phyloP scores from a whole-genome alignment of 2,797 vertebrate species.

The Numenius phaeopus region DNA sequence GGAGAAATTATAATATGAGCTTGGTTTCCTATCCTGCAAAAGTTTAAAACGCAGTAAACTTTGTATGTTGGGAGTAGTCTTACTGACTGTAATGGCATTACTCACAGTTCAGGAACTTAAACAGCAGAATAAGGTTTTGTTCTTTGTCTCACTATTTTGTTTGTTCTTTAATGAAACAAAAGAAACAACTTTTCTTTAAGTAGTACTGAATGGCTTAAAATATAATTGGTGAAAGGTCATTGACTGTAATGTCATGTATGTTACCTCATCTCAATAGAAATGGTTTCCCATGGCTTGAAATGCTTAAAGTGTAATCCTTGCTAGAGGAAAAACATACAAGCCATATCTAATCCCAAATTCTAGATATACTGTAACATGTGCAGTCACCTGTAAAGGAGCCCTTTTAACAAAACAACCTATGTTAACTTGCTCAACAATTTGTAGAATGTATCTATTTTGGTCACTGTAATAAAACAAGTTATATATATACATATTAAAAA shows the following conservation, averaged over 20 bases:
- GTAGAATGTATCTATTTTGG: not conserved
- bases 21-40: not conserved
- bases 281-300: conserved; percentile 19
- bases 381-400: conserved; percentile 71
- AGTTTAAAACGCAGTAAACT: not conserved
- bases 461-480: not conserved
- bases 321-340: not conserved
- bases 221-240: not conserved
- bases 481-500: conserved; percentile 10
- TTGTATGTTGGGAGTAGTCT: not conserved
- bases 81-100: not conserved
- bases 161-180: not conserved
- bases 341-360: conserved; percentile 46
- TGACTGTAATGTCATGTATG: not conserved
- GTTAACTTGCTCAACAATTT: conserved; percentile 23
- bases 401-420: conserved; percentile 68
- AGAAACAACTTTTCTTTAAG: not conserved
- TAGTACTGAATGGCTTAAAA: not conserved
- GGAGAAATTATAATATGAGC: not conserved
- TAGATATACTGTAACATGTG: not conserved
- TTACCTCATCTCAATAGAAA: not conserved
- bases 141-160: not conserved
- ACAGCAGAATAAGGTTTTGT: not conserved
- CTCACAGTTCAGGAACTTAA: not conserved
- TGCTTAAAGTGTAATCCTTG: not conserved